Evolutionary conservation across 1,140 invertebrate genomes (phyloP).

Genomic region (Ceratoteleas bidentatus): DNA sequence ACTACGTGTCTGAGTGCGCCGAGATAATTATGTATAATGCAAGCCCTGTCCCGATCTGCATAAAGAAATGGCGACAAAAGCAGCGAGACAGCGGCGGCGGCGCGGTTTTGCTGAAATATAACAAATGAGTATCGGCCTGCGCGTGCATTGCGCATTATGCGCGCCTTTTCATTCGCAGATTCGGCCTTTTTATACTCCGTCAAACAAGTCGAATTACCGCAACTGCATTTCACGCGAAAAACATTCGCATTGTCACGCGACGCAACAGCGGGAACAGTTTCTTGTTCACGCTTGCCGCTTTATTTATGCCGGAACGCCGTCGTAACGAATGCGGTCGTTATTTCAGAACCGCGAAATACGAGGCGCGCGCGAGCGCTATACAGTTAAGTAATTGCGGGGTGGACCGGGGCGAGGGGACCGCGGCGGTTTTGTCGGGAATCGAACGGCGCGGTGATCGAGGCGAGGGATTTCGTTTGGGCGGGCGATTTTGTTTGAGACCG

Average conservation of each 20-base stretch:
- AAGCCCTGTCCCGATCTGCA: slow-evolving; percentile 63
- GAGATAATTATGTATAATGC: too few relatives aligned
- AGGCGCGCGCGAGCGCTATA: slow-evolving; percentile 11
- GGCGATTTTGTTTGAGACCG: too few relatives aligned
- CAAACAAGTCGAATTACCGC: slow-evolving; percentile 20
- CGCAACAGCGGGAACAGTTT: slow-evolving; percentile 10
- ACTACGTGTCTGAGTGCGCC: too few relatives aligned
- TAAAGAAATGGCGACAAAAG: slow-evolving; percentile 63
- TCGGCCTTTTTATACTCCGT: slow-evolving; percentile 12
- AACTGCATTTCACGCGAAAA: slow-evolving; percentile 27
- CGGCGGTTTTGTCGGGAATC: too few relatives aligned
- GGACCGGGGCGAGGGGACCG: too few relatives aligned
- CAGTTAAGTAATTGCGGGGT: slow-evolving; percentile 31
- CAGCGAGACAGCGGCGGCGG: slow-evolving; percentile 41
- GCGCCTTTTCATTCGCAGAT: slow-evolving; percentile 34
- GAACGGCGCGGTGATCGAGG: too few relatives aligned
- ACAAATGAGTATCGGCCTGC: slow-evolving; percentile 53
- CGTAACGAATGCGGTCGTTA: slow-evolving; percentile 23
- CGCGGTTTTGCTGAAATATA: slow-evolving; percentile 37
- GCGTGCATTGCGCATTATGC: slow-evolving; percentile 36
- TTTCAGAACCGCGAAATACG: slow-evolving; percentile 19
- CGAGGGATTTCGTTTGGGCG: too few relatives aligned
- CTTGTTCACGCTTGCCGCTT: slow-evolving; percentile 27
- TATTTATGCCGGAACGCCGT: slow-evolving; percentile 35
- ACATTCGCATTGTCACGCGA: slow-evolving; percentile 39